Evolutionary conservation across 2,888 invertebrate species (phyloP).

Genomic region (Odontocerum albicorne): DNA sequence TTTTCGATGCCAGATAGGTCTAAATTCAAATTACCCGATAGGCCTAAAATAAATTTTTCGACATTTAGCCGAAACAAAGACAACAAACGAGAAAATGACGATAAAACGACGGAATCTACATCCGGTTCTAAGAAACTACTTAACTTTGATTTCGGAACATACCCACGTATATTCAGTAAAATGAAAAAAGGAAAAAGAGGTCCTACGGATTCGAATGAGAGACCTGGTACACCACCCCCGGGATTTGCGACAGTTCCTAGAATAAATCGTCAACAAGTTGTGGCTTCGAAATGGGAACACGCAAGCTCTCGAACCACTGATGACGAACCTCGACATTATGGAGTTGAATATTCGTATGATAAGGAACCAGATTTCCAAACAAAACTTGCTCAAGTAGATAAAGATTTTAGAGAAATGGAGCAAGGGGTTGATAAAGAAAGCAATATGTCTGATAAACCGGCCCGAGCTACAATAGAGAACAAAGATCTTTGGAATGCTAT

Average conservation of each 20-base stretch:
- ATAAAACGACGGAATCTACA: slow-evolving; percentile 55
- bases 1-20: slow-evolving; percentile 60
- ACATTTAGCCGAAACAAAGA: slow-evolving; percentile 60
- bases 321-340: slow-evolving; percentile 48
- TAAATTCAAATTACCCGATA: slow-evolving; percentile 64
- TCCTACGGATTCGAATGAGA: slow-evolving; percentile 56
- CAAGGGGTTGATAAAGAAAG: slow-evolving; percentile 58
- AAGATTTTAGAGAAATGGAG: slow-evolving; percentile 60
- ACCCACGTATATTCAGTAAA: slow-evolving; percentile 69
- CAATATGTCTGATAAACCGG: slow-evolving; percentile 45
- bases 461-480: slow-evolving; percentile 42
- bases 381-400: slow-evolving; percentile 46
- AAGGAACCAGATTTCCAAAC: slow-evolving; percentile 42
- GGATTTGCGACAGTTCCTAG: slow-evolving; percentile 69
- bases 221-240: slow-evolving; percentile 62
- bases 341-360: slow-evolving; percentile 26
- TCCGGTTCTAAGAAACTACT: slow-evolving; percentile 61
- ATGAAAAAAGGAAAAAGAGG: slow-evolving; percentile 49
- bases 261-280: slow-evolving; percentile 40
- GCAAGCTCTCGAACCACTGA: slow-evolving; percentile 54
- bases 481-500: slow-evolving; percentile 38
- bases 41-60: slow-evolving; percentile 65
- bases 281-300: slow-evolving; percentile 29
- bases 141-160: slow-evolving; percentile 74
- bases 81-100: slow-evolving; percentile 43